A percentile compares a stretch with the other conserved stretches of the same genome.
phyloP scores from a whole-genome alignment of 1,140 invertebrate genomes.

The Venustaconcha ellipsiformis region DNA sequence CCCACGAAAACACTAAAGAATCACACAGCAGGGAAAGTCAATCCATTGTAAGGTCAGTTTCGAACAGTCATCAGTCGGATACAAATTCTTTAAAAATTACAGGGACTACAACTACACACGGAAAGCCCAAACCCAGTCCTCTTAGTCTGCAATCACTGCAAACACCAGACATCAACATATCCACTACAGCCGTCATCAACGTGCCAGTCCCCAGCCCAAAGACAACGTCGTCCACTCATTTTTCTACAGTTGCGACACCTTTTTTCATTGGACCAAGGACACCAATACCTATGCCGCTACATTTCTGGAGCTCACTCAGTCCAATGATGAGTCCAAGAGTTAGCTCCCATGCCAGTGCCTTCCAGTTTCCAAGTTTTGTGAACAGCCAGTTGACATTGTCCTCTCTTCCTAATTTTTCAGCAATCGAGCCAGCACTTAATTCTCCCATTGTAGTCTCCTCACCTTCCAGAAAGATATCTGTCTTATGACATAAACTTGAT shows the following conservation, averaged over 20 bases:
- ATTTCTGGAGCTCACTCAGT: constrained; percentile 63
- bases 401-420: constrained; percentile 30
- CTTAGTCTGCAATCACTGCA: constrained; percentile 39
- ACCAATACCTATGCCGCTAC: constrained; percentile 51
- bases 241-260: constrained; percentile 50
- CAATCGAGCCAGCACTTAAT: constrained; percentile 17
- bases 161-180: constrained; percentile 12
- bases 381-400: constrained; percentile 47
- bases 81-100: constrained; percentile 4
- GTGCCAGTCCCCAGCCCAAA: constrained; percentile 33
- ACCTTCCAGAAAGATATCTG: constrained; percentile 6
- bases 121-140: constrained; percentile 46
- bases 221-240: constrained; percentile 30
- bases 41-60: neutral
- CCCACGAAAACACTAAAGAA: neutral
- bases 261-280: constrained; percentile 52
- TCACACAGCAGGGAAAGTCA: constrained; percentile 1
- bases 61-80: constrained; percentile 7
- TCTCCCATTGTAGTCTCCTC: neutral
- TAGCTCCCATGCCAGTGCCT: constrained; percentile 39
- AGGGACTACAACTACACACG: neutral
- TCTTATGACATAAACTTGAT: constrained; percentile 11
- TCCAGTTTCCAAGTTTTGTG: constrained; percentile 58
- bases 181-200: constrained; percentile 16
- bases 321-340: constrained; percentile 58